Evolutionary conservation across 35 echinoderm and acorn worm genomes (phyloP), one percentile per base, ranked within the genome.

Genomic region (Ophiothrix spiculata): DNA sequence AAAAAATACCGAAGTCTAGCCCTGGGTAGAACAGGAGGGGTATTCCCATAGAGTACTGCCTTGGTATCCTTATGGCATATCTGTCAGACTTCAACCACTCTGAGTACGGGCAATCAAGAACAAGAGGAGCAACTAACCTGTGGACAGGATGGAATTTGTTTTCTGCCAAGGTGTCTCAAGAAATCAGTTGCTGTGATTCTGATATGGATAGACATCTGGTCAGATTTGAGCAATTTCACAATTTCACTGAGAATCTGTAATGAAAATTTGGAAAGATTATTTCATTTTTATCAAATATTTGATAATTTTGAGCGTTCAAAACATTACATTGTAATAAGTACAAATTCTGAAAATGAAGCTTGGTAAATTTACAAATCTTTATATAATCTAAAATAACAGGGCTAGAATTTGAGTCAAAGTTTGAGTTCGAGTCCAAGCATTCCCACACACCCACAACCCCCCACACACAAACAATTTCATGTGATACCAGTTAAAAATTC

Each of bases 81-180:
- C 6, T 12, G 10, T 11, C 74, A 31, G 25, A 8, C n/a, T n/a
- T n/a, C n/a, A n/a, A n/a, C n/a, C n/a, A n/a, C n/a, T n/a, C n/a
- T n/a, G n/a, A n/a, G n/a, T n/a, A n/a, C n/a, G n/a, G n/a, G n/a
- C n/a, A n/a, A n/a, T n/a, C n/a, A n/a, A n/a, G n/a, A n/a, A n/a
- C n/a, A n/a, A n/a, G n/a, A n/a, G n/a, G 13, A 75, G 74, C 4
- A 75, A 31, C 29, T 75, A 37, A 85, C 83, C 83, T 85, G 49
- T 36, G 56, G 32, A 85, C 83, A 85, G 10, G 83, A 12, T 0
- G 83, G 64, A 23, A 75, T 19, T 14, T 31, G 64, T 38, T 36
- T 75, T 60, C 74, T 85, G 31, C 33, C 83, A 17, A 85, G 14
- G 64, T 37, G 64, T 11, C 56, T 54, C 15, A 85, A 36, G 23